Conservation (phyloP, 2,888 invertebrate species). For the Tiliacea citrago region DNA sequence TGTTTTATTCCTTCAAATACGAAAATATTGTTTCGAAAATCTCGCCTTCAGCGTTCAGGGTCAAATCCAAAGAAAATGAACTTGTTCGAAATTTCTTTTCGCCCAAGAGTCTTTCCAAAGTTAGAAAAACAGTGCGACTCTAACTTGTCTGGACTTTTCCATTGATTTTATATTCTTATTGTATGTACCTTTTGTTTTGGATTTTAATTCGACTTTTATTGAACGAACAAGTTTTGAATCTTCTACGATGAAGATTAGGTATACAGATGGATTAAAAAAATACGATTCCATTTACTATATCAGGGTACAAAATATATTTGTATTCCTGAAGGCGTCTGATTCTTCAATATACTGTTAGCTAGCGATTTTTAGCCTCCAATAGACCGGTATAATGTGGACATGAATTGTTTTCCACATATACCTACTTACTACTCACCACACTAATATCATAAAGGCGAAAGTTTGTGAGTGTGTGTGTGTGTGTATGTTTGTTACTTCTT, state of each 20-base stretch:
- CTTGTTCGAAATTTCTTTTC: slow-evolving; percentile 53
- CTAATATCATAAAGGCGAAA: too few relatives aligned
- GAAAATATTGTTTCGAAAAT: slow-evolving; percentile 43
- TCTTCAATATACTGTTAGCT: slow-evolving; percentile 24
- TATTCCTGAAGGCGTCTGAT: background rate
- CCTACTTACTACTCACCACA: background rate
- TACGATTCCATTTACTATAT: background rate
- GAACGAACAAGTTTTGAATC: slow-evolving; percentile 35
- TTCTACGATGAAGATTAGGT: too few relatives aligned
- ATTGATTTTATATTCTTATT: slow-evolving; percentile 63
- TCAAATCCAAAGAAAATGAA: slow-evolving; percentile 54
- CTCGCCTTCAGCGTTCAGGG: slow-evolving; percentile 47
- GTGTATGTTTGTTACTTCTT: too few relatives aligned
- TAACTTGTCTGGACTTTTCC: slow-evolving; percentile 54
- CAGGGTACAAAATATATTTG: background rate
- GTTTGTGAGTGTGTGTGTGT: too few relatives aligned
- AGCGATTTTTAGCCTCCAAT: background rate
- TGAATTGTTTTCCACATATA: slow-evolving; percentile 5
- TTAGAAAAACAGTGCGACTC: slow-evolving; percentile 58
- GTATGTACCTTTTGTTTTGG: slow-evolving; percentile 50
- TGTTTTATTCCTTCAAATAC: slow-evolving; percentile 32
- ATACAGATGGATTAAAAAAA: background rate
- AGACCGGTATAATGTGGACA: slow-evolving; percentile 1
- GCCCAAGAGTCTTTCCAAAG: slow-evolving; percentile 51
- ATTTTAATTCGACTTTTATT: slow-evolving; percentile 51